Percentiles rank a stretch among this genome's conserved stretches.
These are phyloP conservation scores for Nomada lathburiana DNA, from an alignment of 2,888 invertebrate species.

Conservation along the genomic window DNA sequence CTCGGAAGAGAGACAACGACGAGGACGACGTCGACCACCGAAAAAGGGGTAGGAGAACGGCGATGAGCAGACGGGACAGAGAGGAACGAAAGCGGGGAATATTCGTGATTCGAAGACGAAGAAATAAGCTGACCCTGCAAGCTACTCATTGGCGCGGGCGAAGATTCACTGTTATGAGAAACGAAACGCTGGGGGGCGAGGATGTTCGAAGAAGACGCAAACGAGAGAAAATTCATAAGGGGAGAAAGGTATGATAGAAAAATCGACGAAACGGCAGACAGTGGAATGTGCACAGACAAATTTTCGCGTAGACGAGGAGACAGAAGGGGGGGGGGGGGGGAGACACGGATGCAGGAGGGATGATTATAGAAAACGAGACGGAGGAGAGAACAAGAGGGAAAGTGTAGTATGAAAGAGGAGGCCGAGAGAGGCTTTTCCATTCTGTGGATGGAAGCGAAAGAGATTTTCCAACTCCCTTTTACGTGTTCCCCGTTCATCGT, in stretches of 20 bases:
- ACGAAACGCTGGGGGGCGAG: slow-evolving; percentile 1
- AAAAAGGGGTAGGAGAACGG: slow-evolving; percentile 9
- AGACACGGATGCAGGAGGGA: not conserved
- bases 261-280: not conserved
- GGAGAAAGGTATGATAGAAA: not conserved
- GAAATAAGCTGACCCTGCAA: slow-evolving; percentile 78
- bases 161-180: slow-evolving; percentile 27
- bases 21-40: slow-evolving; percentile 12
- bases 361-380: not conserved
- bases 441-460: not conserved
- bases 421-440: not conserved
- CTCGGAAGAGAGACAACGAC: slow-evolving; percentile 31
- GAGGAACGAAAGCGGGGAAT: slow-evolving; percentile 66
- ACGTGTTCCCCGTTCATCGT: slow-evolving; percentile 42
- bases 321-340: not conserved
- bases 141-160: slow-evolving; percentile 69
- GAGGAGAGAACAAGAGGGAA: slow-evolving; percentile 5
- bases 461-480: slow-evolving; percentile 38
- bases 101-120: slow-evolving; percentile 73
- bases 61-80: not conserved
- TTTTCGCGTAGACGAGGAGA: not conserved
- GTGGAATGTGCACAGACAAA: not conserved
- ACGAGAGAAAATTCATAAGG: not conserved
- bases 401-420: slow-evolving; percentile 15
- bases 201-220: not conserved